phyloP scores from a whole-genome alignment of 2,113 vertebrate species.

The Delphinus delphis region DNA sequence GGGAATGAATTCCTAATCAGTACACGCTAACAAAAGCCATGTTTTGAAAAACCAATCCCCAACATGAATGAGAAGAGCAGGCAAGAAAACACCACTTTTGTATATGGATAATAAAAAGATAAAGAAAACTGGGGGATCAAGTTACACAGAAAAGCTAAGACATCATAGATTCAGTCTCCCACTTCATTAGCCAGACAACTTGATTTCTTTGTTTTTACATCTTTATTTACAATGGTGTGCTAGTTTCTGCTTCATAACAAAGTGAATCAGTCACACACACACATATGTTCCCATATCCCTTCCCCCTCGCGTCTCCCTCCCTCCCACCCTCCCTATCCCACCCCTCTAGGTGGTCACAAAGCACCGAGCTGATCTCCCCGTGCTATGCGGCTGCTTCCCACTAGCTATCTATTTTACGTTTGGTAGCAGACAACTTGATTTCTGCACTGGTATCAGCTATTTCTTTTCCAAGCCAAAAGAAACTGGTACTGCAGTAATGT shows the following conservation, averaged over 20 bases:
- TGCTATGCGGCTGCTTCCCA: no score
- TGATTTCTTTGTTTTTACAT: background rate
- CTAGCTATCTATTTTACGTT: no score
- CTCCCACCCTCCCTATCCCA: no score
- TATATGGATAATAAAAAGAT: background rate
- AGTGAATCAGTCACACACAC: no score
- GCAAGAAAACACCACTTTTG: background rate
- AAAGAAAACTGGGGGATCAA: background rate
- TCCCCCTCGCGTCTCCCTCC: no score
- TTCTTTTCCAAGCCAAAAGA: constrained; percentile 10
- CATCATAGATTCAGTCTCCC: background rate
- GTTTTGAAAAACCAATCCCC: constrained; percentile 18
- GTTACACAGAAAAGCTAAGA: background rate
- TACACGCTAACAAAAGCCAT: background rate
- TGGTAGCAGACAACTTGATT: background rate
- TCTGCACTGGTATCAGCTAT: background rate
- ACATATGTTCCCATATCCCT: no score
- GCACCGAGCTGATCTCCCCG: no score
- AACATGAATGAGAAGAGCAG: background rate
- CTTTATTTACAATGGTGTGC: no score
- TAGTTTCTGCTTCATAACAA: no score
- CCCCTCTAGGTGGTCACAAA: no score
- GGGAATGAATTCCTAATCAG: background rate
- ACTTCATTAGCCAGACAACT: background rate
- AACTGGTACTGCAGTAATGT: background rate